These are phyloP conservation scores for Microcebus murinus DNA, from an alignment of 2,113 vertebrate genomes.

Conservation along the genomic window DNA sequence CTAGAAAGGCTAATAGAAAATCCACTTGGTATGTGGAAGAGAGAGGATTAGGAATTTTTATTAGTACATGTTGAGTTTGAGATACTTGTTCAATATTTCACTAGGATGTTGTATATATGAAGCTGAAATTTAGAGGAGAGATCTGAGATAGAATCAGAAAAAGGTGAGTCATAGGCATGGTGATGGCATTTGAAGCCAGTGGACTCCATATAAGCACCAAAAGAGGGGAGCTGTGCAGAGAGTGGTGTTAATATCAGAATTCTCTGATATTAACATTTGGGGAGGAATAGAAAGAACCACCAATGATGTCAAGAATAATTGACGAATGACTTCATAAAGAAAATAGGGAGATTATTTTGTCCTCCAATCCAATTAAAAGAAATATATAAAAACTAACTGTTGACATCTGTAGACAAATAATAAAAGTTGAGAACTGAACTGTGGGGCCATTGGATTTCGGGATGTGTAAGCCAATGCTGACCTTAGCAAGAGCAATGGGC, in stretches of 20 bases:
- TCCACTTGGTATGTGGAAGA: fast-evolving
- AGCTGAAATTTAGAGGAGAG: background rate
- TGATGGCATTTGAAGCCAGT: background rate
- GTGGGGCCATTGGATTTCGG: background rate
- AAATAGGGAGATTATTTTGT: background rate
- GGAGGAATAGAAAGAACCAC: background rate
- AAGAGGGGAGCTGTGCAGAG: background rate
- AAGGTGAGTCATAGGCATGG: background rate
- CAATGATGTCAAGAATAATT: background rate
- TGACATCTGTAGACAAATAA: background rate
- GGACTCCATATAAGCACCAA: background rate
- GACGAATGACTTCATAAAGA: background rate
- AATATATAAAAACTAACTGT: background rate
- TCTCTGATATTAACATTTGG: background rate
- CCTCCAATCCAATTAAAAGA: background rate
- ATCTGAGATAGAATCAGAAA: background rate
- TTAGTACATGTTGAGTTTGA: background rate
- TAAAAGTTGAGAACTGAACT: background rate
- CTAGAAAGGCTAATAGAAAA: background rate
- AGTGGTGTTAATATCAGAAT: background rate
- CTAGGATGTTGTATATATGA: background rate
- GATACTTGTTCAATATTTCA: background rate
- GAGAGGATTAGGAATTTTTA: background rate
- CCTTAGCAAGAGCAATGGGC: background rate
- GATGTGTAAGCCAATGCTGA: background rate